Percentiles rank a stretch among this genome's conserved stretches.
Evolutionary conservation across 2,113 vertebrate species (phyloP).

Genomic region (Hiodon alosoides): DNA sequence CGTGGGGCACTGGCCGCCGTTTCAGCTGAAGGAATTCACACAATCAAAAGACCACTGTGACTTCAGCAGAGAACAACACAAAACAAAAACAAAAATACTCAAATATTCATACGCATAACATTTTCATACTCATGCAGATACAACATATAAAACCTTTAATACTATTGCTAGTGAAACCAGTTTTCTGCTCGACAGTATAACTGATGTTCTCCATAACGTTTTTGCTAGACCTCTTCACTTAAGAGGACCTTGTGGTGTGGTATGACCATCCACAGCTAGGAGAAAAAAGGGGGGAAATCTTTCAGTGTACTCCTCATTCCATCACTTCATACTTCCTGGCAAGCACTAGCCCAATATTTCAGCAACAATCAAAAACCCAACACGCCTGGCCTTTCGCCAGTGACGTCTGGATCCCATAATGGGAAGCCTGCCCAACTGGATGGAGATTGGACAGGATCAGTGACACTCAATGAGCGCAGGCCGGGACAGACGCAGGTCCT

Average conservation of each 20-base stretch:
- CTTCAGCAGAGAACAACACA: too few species aligned
- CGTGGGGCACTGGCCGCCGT: too few species aligned
- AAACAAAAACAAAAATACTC: too few species aligned
- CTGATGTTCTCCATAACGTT: background rate
- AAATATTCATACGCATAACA: too few species aligned
- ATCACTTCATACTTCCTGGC: constrained; percentile 9
- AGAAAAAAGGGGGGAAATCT: background rate
- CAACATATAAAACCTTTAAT: too few species aligned
- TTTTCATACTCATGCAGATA: too few species aligned
- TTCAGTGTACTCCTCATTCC: background rate
- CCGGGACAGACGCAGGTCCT: background rate
- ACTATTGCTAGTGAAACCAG: too few species aligned
- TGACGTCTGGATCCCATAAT: background rate
- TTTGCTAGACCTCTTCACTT: background rate
- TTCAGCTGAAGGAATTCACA: too few species aligned
- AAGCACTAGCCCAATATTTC: constrained; percentile 9
- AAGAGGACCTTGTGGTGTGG: background rate
- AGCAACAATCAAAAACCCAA: background rate
- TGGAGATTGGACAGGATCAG: constrained; percentile 6
- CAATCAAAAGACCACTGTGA: too few species aligned
- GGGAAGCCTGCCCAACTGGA: constrained; percentile 1
- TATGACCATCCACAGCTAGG: background rate
- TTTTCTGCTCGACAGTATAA: too few species aligned
- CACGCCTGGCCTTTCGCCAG: background rate
- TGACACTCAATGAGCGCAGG: background rate